Base-by-base conservation (phyloP, 2,113 vertebrate species). In the Ailuropoda melanoleuca region DNA sequence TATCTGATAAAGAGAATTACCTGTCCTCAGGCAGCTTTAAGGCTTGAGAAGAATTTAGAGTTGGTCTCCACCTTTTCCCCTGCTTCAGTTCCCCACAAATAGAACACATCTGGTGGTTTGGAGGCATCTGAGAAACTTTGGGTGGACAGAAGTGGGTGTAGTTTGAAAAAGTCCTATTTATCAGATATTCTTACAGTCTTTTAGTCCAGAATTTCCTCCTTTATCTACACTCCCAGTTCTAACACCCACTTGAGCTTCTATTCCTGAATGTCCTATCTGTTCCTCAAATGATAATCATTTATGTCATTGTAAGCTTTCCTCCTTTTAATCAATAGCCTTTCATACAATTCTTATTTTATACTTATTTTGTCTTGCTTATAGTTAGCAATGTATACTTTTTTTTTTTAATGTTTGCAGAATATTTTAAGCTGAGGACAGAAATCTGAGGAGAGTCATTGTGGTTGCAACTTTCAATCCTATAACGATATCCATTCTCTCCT, bases 211-310 rank as follows among this genome's bases (percentile, higher is more conserved):
- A 74, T 92, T 78, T 85, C 70, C 19, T 87, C 19, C 72, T 92
- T 86, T 90, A 68, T 50, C 12, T 93, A 88, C 80, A 62, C 0
- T 2, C 31, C 46, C 26, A 82, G 4, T 87, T 75, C 6, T 24
- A 78, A 34, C 19, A 83, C 1, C 19, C 4, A 34, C 8, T 18
- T 81, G 26, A 18, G 9, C 12, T 77, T 90, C 56, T 88, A 24
- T 66, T 90, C n/a, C 56, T 75, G 2, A n/a, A 70, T 88, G 48
- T 72, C 24, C 18, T 90, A 31, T n/a, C 64, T 96, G 29, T 21
- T 94, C 56, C n/a, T 86, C 66, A 96, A 87, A 92, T 87, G 19
- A 78, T 91, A 90, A 84, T 8, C 8, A 50, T 60, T 68, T 93
- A 50, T 66, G 46, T 87, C 48, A 29, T 80, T 58, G 23, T 24